phyloP scores from a whole-genome alignment of 2,797 vertebrate genomes.

The Pseudomugil gertrudae region DNA sequence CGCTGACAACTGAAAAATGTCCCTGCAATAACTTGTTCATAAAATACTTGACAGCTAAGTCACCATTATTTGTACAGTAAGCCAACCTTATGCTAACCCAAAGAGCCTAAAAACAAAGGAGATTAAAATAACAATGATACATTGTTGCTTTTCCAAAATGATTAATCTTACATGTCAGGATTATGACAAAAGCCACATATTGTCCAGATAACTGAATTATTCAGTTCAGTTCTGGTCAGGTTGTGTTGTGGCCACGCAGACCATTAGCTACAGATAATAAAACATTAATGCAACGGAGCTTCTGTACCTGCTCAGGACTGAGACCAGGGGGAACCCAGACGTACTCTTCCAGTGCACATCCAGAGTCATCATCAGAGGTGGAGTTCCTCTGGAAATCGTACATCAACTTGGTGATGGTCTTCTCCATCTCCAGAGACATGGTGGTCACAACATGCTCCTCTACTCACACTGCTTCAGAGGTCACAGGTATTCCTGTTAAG shows the following conservation, averaged over 20 bases:
- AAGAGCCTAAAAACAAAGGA: conserved; percentile 41
- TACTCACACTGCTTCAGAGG: conserved; percentile 79
- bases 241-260: background rate
- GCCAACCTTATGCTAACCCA: conserved; percentile 12
- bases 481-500: conserved; percentile 62
- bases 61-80: conserved; percentile 42
- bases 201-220: conserved; percentile 44
- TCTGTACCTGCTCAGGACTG: conserved; percentile 94
- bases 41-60: conserved; percentile 52
- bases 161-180: conserved; percentile 22
- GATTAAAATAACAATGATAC: conserved; percentile 27
- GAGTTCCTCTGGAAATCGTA: conserved; percentile 99
- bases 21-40: conserved; percentile 51
- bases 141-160: conserved; percentile 19
- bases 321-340: conserved; percentile 95
- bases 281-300: background rate
- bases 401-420: conserved; percentile 98
- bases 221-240: conserved; percentile 34
- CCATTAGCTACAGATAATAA: conserved; percentile 29
- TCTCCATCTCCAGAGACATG: conserved; percentile 99
- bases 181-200: conserved; percentile 33
- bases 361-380: conserved; percentile 96
- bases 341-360: conserved; percentile 96
- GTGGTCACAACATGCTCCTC: conserved; percentile 93
- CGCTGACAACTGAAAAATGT: conserved; percentile 58